Base-by-base conservation (phyloP, 2,888 invertebrate genomes). In the Hedya salicella region DNA sequence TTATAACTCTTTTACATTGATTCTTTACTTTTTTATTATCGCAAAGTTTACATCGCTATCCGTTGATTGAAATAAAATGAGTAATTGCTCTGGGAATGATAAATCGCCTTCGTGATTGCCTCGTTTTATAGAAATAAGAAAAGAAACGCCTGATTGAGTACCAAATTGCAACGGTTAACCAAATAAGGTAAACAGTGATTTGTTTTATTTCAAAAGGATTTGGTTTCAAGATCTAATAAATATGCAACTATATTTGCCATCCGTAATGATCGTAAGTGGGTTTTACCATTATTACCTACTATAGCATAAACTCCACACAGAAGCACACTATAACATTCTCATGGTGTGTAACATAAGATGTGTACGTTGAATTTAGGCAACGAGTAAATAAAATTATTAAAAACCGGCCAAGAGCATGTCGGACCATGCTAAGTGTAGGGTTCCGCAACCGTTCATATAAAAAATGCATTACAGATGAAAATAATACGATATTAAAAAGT, bases 61-160 rank as follows among this genome's bases (percentile, higher is more conserved):
- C 21, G 36, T 3, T 46, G 59, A 65, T 59, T 59, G 52, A 65
- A 65, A 52, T 64, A 52, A 64, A 64, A 54, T 54, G 57, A 59
- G 52, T 52, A 46, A 59, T 53, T 53, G 44, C 59, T 46, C 11
- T 25, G n/a, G 16, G 30, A 44, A 52, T 64, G 59, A 65, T 59
- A 17, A 59, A 65, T 65, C 17, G 52, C 39, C 25, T 52, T 21
- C 36, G 19, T 9, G n/a, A 19, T 59, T 48, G 3, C n/a, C 17
- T n/a, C 17, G 32, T 3, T 14, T 42, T 57, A 44, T 50, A 30
- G 16, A 50, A 39, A 49, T 49, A 40, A 21, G n/a, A 21, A 42
- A 60, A 4, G 36, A 21, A 19, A 25, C 14, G 14, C 59, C 36
- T 44, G 52, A 46, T 64, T 59, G 64, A 13, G 49, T 44, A 57